Conservation (phyloP, 2,888 invertebrate species). For the Himalopsyche kuldschensis region DNA sequence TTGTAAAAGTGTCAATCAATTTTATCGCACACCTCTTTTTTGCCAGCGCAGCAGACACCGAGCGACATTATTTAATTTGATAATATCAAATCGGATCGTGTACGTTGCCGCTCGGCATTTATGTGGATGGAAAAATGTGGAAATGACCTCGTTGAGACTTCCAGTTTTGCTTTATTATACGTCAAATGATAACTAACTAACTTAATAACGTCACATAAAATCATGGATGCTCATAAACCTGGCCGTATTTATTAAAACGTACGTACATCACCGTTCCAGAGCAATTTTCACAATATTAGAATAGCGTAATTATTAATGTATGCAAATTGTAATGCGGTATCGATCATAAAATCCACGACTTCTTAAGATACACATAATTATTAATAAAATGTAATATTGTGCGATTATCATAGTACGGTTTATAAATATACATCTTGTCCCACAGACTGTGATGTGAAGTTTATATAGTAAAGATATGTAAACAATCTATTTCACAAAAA, state of each 20-base stretch:
- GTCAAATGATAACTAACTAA: conserved; percentile 1
- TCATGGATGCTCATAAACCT: not conserved
- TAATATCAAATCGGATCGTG: not conserved
- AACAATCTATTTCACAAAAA: too few relatives aligned
- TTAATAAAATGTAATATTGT: not conserved
- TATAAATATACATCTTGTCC: not conserved
- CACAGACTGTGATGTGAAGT: too few relatives aligned
- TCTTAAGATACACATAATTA: not conserved
- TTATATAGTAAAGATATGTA: too few relatives aligned
- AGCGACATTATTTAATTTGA: not conserved
- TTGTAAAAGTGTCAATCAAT: not conserved
- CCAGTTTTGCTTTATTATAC: not conserved
- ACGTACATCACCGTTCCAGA: not conserved
- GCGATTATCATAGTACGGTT: not conserved
- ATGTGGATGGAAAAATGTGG: not conserved
- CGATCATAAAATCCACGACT: not conserved
- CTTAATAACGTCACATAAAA: conserved; percentile 6
- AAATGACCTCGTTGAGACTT: not conserved
- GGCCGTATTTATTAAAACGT: not conserved
- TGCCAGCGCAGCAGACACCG: not conserved
- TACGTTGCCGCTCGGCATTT: not conserved
- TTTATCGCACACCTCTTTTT: not conserved
- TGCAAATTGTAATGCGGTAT: not conserved
- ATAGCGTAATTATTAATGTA: not conserved
- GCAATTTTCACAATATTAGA: conserved; percentile 1